A percentile compares a stretch with the other conserved stretches of the same genome.
Evolutionary conservation across 2,888 invertebrate genomes (phyloP).

Genomic region (Alitta virens): DNA sequence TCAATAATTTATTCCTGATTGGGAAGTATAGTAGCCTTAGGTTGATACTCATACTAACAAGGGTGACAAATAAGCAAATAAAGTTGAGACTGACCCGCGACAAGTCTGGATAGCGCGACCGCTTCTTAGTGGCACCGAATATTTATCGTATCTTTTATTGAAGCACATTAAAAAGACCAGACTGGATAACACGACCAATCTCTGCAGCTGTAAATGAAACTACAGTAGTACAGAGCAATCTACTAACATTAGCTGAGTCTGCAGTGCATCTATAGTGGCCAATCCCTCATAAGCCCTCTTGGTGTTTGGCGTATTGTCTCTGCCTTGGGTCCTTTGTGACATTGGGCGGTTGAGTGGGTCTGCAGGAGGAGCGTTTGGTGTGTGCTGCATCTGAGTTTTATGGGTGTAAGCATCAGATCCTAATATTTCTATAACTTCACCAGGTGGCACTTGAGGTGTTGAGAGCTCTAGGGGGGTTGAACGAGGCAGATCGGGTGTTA

Average conservation of each 20-base stretch:
- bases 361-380: constrained; percentile 6
- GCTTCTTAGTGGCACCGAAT: too few species aligned
- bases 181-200: too few species aligned
- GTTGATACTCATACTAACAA: too few species aligned
- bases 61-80: too few species aligned
- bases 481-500: not conserved
- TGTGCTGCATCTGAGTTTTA: constrained; percentile 33
- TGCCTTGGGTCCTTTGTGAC: not conserved
- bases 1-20: too few species aligned
- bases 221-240: too few species aligned
- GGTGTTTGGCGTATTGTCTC: constrained; percentile 18
- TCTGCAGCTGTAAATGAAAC: too few species aligned
- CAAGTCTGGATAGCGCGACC: too few species aligned
- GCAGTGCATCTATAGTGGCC: constrained; percentile 45
- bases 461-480: not conserved
- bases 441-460: not conserved
- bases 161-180: too few species aligned
- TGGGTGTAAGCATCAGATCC: constrained; percentile 52
- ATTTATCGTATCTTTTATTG: too few species aligned
- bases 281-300: constrained; percentile 51
- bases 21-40: too few species aligned
- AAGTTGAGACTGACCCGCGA: too few species aligned
- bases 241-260: constrained; percentile 49
- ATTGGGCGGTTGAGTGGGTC: not conserved
- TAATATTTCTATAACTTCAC: constrained; percentile 41